Percentiles rank a stretch among this genome's conserved stretches.
Conservation (phyloP, 2,113 vertebrate species). For the Triplophysa dalaica region DNA sequence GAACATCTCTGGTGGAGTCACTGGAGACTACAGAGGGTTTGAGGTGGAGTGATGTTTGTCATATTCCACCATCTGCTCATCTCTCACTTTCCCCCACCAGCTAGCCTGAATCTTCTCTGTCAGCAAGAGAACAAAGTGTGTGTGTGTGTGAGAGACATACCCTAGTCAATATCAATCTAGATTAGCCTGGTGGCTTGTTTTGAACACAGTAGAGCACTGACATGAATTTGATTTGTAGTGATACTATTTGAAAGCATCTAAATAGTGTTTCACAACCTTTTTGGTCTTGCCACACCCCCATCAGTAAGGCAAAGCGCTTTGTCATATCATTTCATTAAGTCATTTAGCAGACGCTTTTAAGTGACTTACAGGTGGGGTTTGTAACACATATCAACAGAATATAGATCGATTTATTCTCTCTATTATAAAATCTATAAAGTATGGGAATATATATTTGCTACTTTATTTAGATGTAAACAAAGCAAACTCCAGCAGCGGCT, state of each 20-base stretch:
- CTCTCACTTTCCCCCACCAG: constrained; percentile 57
- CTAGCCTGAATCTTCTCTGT: constrained; percentile 34
- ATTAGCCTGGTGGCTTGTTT: constrained; percentile 16
- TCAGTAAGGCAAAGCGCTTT: background rate
- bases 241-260: background rate
- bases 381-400: no score
- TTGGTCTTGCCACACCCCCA: no score
- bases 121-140: constrained; percentile 43
- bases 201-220: background rate
- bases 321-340: no score
- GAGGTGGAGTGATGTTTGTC: constrained; percentile 67
- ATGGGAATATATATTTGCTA: no score
- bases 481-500: no score
- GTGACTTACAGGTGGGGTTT: no score
- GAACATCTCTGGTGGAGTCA: constrained; percentile 58
- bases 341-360: no score
- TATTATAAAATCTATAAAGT: no score
- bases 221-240: background rate
- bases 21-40: constrained; percentile 54
- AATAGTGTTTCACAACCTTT: background rate
- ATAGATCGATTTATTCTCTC: no score
- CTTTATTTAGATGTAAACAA: no score
- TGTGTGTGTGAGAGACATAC: constrained; percentile 18
- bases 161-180: constrained; percentile 51
- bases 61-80: constrained; percentile 67